Evolutionary conservation across 2,888 invertebrate species (phyloP), one percentile per base, ranked within the genome.

Genomic region (Lordiphosa andalusiaca): DNA sequence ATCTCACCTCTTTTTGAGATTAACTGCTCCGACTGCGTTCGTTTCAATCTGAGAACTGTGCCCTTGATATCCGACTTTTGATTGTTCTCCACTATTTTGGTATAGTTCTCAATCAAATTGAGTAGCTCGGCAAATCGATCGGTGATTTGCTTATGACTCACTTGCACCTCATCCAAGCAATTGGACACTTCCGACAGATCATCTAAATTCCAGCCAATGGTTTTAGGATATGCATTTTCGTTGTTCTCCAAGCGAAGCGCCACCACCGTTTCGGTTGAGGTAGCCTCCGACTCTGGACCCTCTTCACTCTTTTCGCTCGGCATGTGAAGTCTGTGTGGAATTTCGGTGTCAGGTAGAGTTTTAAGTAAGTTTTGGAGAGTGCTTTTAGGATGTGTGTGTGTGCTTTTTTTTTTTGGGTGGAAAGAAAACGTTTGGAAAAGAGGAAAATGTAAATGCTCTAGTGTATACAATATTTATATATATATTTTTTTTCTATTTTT

Each of bases 41-140:
- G 54, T n/a, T 64, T 67, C 2, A 82, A 42, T 16, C 40, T 57
- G 2, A 23, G 6, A 2, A 37, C 6, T n/a, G 1, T 10, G 10
- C 6, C 39, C 0, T 16, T 44, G 6, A 4, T 33, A 9, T 40
- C 36, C 6, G 40, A 40, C 7, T 9, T 44, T 25, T 64, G 51
- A 7, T 66, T 64, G 30, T 4, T 65, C 7, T 55, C 47, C 13
- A 71, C 38, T 21, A 71, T 52, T 30, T 51, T 57, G 1, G 69
- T 53, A 23, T 78, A 78, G 9, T 57, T 65, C 30, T 82, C 76
- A 7, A 78, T 69, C 4, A 75, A 51, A 13, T 56, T 61, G 4
- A 82, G 57, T 5, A 78, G 64, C 38, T 78, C 75, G 1, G 42
- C 51, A 25, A 78, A 78, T 0, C 73, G 69, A 33, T 71, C 59